Evolutionary conservation across 2,113 vertebrate genomes (phyloP), one percentile per base, ranked within the genome.

Genomic region (Microcebus griseorufus): DNA sequence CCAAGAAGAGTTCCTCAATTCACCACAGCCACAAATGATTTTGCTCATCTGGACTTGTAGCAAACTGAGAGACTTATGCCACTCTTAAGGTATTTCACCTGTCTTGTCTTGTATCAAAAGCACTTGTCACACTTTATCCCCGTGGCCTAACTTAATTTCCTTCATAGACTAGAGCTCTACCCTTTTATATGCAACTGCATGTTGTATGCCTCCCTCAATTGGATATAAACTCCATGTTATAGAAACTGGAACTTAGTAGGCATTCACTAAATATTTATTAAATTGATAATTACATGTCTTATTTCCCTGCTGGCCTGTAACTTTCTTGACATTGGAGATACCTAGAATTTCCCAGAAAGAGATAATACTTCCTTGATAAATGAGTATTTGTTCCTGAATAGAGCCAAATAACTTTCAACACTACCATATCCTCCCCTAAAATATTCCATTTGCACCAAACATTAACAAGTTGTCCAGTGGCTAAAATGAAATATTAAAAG

Each of bases 291-390:
- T 51, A 27, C 16, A 55, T n/a, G 13, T n/a, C 37, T 92, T 34
- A 96, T 69, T 96, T 84, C 12, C 4, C 53, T 70, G 13, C 32
- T 32, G 32, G 37, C 18, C 88, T 95, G 9, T 79, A 96, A n/a
- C 1, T 73, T 62, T 62, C 14, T 62, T n/a, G 0, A 88, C 17
- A 84, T 9, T 75, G 80, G 29, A n/a, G 37, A 45, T 55, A 17
- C 22, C 60, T 88, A 37, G 0, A 82, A 32, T 51, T 62, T 88
- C 37, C 83, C 11, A 48, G 37, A 94, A 23, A 78, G 51, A 88
- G 14, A 51, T 20, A 39, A 72, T 60, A 88, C 37, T 88, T 79
- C 37, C 84, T 65, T 90, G 65, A 53, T 32, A 97, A 95, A 94
- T 45, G 51, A 95, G 45, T 88, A 85, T 69, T 51, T 90, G 60